A percentile compares a stretch with the other conserved stretches of the same genome.
These are phyloP conservation scores for Caenorhabditis briggsae DNA, from an alignment of 1,140 invertebrate genomes.

Conservation along the genomic window DNA sequence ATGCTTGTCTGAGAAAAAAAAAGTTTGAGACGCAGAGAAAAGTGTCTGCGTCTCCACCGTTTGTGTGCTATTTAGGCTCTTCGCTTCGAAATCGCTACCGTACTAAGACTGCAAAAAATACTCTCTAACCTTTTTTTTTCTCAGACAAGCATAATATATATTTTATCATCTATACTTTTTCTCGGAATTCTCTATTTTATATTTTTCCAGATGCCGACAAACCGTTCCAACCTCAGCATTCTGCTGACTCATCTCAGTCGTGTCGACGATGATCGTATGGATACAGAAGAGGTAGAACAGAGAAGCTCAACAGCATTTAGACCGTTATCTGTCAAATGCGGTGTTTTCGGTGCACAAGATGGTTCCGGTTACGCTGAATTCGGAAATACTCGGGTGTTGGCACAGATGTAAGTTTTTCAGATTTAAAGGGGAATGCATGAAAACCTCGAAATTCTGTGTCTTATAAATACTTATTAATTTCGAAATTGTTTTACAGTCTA, in stretches of 20 bases:
- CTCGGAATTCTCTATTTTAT: too few relatives aligned
- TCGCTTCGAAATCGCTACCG: too few relatives aligned
- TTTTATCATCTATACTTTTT: too few relatives aligned
- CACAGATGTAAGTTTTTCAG: constrained; percentile 1
- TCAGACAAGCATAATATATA: too few relatives aligned
- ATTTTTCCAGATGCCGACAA: constrained; percentile 21
- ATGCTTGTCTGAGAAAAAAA: too few relatives aligned
- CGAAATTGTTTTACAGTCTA: not conserved
- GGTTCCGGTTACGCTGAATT: constrained; percentile 40
- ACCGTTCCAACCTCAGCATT: constrained; percentile 28
- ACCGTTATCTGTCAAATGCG: constrained; percentile 8
- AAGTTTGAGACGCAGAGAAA: too few relatives aligned
- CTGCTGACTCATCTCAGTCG: not conserved
- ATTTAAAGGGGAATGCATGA: too few relatives aligned
- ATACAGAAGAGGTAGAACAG: not conserved
- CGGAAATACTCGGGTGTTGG: constrained; percentile 21
- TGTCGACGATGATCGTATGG: constrained; percentile 14
- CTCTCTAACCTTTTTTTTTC: too few relatives aligned
- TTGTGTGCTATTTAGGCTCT: too few relatives aligned
- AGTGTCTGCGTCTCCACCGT: too few relatives aligned
- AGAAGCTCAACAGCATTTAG: not conserved
- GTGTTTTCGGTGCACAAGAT: constrained; percentile 26
- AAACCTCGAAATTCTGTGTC: too few relatives aligned
- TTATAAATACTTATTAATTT: not conserved
- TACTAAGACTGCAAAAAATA: too few relatives aligned